These are phyloP conservation scores for Escarpia spicata DNA, from an alignment of 2,888 invertebrate genomes.

Conservation along the genomic window DNA sequence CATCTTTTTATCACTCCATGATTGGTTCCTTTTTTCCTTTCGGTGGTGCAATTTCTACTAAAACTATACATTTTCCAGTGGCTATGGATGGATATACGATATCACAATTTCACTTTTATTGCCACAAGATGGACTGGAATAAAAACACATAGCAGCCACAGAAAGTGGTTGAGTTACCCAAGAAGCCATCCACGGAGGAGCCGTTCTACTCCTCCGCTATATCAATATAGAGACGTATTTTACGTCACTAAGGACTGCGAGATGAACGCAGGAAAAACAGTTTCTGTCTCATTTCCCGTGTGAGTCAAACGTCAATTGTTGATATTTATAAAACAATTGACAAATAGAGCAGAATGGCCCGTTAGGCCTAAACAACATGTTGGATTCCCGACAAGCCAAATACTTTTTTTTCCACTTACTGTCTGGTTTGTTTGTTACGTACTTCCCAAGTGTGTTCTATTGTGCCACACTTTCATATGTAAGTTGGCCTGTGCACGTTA, in stretches of 20 bases:
- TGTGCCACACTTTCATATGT: too few species aligned
- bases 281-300: neutral
- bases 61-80: neutral
- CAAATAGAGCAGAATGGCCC: too few species aligned
- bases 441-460: too few species aligned
- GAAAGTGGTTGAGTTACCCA: neutral
- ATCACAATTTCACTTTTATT: neutral
- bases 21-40: neutral
- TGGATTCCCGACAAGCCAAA: too few species aligned
- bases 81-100: neutral
- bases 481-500: too few species aligned
- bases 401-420: too few species aligned
- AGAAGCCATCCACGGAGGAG: neutral
- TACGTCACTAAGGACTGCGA: neutral
- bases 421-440: too few species aligned
- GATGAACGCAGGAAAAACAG: neutral
- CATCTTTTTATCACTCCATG: neutral
- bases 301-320: neutral
- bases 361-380: too few species aligned
- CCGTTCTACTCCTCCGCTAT: neutral
- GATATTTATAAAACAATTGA: too few species aligned
- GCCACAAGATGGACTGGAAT: neutral
- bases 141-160: neutral
- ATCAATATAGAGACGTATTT: neutral
- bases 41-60: neutral